Evolutionary conservation across 2,888 invertebrate genomes (phyloP), one percentile per base, ranked within the genome.

Genomic region (Pyrocoelia pectoralis): DNA sequence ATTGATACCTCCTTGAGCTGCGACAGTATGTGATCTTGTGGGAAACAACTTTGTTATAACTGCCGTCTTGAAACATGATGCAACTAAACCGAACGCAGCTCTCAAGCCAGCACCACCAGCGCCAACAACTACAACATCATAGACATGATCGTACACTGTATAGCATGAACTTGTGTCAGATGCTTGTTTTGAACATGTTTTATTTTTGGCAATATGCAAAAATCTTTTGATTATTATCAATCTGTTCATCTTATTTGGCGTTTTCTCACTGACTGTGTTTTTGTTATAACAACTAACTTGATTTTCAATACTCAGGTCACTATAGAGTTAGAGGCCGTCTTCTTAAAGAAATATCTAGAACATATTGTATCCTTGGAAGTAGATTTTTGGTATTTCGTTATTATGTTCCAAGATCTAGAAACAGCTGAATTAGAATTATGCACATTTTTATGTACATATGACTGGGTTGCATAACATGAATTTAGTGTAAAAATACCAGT

Each of bases 1-100:
- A 86, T 99, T 99, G 72, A 99, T 95, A 67, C 98, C 99, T 69
- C 98, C 99, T 81, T 98, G 98, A 0, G 98, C 98, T 46, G 99
- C 99, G 4, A 98, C 97, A 3, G 99, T 99, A 79, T 99, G 98
- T 13, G 98, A 98, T 72, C 98, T 86, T 1, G 98, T 99, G 0
- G 99, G 99, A 79, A 99, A 99, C 51, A 99, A 83, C 84, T 99
- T 99, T 9, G 98, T 97, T 56, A 99, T 89, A 49, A 98, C 97
- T 53, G 99, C 99, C 0, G 98, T 98, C 76, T 94, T 94, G 80
- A 97, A 98, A 2, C 98, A 99, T 78, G 95, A 94, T 71, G 94
- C 94, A 0, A 97, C 97, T 33, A 98, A 85, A 62, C 98, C 98
- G 78, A 98, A 98, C 5, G 98, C 98, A 0, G 98, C 98, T 53